Percentiles rank a stretch among this genome's conserved stretches.
Evolutionary conservation across 64 coral and sea anemone species (phyloP).

Genomic region (Porites lutea): DNA sequence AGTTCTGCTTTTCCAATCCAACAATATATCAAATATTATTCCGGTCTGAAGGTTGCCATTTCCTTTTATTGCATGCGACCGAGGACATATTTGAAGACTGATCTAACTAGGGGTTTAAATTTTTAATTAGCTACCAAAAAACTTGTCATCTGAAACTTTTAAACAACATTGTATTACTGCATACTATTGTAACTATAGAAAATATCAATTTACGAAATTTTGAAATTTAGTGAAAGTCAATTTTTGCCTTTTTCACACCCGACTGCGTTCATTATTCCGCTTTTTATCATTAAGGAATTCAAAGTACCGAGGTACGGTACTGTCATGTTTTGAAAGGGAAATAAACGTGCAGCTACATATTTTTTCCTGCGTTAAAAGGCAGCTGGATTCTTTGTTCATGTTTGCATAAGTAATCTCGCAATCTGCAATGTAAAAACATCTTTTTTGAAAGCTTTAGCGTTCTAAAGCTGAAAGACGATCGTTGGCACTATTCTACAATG

Average conservation of each 20-base stretch:
- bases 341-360: not conserved
- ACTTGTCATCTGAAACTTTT: not conserved
- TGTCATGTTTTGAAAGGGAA: not conserved
- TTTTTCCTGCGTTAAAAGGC: not conserved
- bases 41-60: constrained; percentile 38
- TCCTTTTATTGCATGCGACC: constrained; percentile 18
- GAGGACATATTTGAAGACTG: constrained; percentile 27
- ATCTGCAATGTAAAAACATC: not conserved
- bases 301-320: no score
- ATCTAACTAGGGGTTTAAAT: constrained; percentile 53
- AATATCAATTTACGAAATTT: not conserved
- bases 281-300: not conserved
- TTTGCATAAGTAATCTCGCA: not conserved
- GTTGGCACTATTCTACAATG: not conserved
- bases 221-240: not conserved
- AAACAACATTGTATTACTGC: not conserved
- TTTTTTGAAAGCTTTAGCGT: not conserved
- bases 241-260: not conserved
- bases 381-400: constrained; percentile 27
- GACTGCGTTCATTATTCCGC: constrained; percentile 31
- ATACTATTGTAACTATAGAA: not conserved
- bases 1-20: not conserved
- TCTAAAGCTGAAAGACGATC: not conserved
- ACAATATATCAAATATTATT: not conserved
- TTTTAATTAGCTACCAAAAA: constrained; percentile 12